Percentiles rank a stretch among this genome's conserved stretches.
These are phyloP conservation scores for Trichopria drosophilae DNA, from an alignment of 2,888 invertebrate genomes.

Conservation along the genomic window DNA sequence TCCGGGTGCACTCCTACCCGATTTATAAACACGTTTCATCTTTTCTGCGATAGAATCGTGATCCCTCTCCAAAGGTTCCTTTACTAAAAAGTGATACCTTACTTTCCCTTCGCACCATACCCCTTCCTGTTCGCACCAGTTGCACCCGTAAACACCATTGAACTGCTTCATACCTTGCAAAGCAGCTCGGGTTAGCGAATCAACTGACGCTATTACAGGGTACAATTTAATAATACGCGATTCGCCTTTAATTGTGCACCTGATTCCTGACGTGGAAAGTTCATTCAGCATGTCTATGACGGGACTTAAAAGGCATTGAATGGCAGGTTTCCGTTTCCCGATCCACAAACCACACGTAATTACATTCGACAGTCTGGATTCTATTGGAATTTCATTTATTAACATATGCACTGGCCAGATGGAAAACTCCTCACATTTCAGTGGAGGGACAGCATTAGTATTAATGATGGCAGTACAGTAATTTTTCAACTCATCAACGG, in stretches of 20 bases:
- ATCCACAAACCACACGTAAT: slow-evolving; percentile 18
- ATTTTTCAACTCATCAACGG: background rate
- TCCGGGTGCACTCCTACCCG: too few relatives aligned
- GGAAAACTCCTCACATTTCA: slow-evolving; percentile 5
- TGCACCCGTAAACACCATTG: too few relatives aligned
- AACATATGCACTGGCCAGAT: slow-evolving; percentile 17
- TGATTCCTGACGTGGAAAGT: too few relatives aligned
- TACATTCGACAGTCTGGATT: slow-evolving; percentile 1
- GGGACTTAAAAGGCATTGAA: slow-evolving; percentile 7
- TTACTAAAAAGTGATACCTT: too few relatives aligned
- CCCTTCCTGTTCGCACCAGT: slow-evolving; percentile 5
- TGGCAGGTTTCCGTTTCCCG: slow-evolving; percentile 12
- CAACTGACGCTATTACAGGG: slow-evolving; percentile 13
- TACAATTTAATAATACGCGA: slow-evolving; percentile 9
- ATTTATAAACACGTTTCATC: too few relatives aligned
- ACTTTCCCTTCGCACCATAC: slow-evolving; percentile 6
- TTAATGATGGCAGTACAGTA: slow-evolving; percentile 1
- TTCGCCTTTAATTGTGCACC: slow-evolving; percentile 3
- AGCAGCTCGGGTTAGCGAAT: slow-evolving; percentile 12
- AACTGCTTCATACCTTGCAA: too few relatives aligned
- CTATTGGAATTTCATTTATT: slow-evolving; percentile 15
- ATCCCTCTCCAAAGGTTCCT: too few relatives aligned
- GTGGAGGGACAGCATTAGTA: too few relatives aligned
- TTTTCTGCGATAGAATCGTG: too few relatives aligned
- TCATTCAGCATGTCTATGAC: slow-evolving; percentile 17